Base-by-base conservation (phyloP, 2,888 invertebrate species). In the Melitaea athalia region DNA sequence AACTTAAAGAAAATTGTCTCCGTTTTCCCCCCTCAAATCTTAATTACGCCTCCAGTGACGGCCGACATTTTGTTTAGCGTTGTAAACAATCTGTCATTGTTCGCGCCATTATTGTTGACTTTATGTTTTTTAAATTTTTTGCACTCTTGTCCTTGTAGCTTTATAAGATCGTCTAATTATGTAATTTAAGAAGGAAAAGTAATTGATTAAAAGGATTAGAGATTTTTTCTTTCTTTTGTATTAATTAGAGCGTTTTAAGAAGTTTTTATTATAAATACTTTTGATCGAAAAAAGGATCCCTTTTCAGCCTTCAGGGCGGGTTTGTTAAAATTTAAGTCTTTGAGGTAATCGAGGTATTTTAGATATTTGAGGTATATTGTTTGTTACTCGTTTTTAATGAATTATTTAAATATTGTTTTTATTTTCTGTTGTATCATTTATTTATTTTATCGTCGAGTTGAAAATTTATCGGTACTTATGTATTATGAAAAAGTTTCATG, bases 61-160 rank as follows among this genome's bases (percentile, higher is more conserved):
- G 75, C 77, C 72, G 86, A 88, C 89, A 88, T 89, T 87, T 84
- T 85, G 84, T 85, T 73, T 79, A 77, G 57, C 78, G 75, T 72
- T 91, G 92, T 90, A 87, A 90, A 85, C 89, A 84, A 91, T 90
- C 91, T 91, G 91, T 91, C 90, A 90, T 81, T 80, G 78, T 78
- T 76, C 74, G 76, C 79, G 81, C 83, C 81, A 80, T 78, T 75
- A 67, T 80, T 76, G 76, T 76, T 76, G 77, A 77, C 77, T 71
- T 75, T 74, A 78, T 82, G 85, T 83, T 83, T 83, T 78, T 75
- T 80, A 79, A 78, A 79, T 76, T 75, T 73, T 72, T 65, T 70
- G 64, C 77, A 73, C 72, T 78, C 77, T 81, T 85, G 80, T 80
- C 81, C 78, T 78, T 84, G 80, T 85, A 24, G 52, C 52, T 52